Conservation (phyloP, 2,113 vertebrate genomes). For the Platysternon megacephalum region DNA sequence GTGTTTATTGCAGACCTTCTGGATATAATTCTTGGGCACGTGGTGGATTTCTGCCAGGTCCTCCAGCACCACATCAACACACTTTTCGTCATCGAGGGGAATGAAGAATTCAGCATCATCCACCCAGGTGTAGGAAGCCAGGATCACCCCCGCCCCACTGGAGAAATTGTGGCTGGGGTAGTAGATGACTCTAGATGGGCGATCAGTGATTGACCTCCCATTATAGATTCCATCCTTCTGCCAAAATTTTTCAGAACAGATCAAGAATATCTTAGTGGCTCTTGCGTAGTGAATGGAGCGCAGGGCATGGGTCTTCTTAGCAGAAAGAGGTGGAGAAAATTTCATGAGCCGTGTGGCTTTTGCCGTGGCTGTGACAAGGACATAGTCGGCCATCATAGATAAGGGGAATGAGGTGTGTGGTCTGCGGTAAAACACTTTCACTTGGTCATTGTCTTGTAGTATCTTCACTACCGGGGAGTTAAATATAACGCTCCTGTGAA, state of each 20-base stretch:
- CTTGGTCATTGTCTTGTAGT: neutral
- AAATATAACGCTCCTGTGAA: neutral
- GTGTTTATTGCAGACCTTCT: constrained; percentile 59
- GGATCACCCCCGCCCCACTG: constrained; percentile 60
- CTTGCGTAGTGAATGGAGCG: constrained; percentile 82
- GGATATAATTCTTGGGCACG: constrained; percentile 58
- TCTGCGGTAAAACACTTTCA: neutral
- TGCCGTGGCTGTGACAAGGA: constrained; percentile 79
- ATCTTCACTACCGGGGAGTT: neutral
- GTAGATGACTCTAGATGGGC: constrained; percentile 83
- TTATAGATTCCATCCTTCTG: constrained; percentile 81
- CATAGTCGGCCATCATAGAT: constrained; percentile 32
- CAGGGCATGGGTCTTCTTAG: constrained; percentile 79
- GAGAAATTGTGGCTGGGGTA: constrained; percentile 87
- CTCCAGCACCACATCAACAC: constrained; percentile 64
- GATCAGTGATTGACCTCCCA: constrained; percentile 82
- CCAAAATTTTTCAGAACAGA: constrained; percentile 84
- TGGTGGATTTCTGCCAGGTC: constrained; percentile 84
- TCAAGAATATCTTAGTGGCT: constrained; percentile 83
- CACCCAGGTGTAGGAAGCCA: constrained; percentile 87
- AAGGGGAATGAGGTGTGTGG: neutral
- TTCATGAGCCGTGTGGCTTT: constrained; percentile 83
- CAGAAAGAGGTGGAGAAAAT: constrained; percentile 80
- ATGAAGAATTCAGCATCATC: constrained; percentile 82
- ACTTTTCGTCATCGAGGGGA: constrained; percentile 62